Base-by-base conservation (phyloP, 2,888 invertebrate genomes). In the Caenorhabditis zanzibari region DNA sequence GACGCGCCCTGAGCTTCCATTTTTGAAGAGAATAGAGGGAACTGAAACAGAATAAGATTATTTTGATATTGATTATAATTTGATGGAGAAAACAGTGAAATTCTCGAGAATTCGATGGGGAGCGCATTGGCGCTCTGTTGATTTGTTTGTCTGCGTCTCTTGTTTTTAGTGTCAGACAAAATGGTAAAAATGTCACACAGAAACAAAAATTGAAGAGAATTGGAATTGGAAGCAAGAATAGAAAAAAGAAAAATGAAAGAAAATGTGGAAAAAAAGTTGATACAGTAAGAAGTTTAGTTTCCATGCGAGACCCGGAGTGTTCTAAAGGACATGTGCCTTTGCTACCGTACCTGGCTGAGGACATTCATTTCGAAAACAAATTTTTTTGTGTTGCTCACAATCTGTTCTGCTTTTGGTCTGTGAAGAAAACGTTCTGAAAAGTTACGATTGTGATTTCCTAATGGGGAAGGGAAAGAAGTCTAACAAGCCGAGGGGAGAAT, bases 1-100 rank as follows among this genome's bases (percentile, higher is more conserved):
- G 80, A 66, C 10, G 61, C 72, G 49, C 52, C 56, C 52, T 66
- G 72, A 9, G 66, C 66, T 44, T 80, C 80, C 73, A 80, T 80
- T 28, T 22, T 73, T 12, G 26, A 16, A 5, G 28, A 26, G 32
- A 47, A 26, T 66, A 47, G 44, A 32, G 64, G 10, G 6, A 44
- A 64, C 68, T 76, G 61, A 76, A 68, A 76, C 2, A 54, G 14
- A 44, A 44, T 16, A 44, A 44, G 6, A 52, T 22, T 7, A 52
- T 22, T 24, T 9, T 19, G 12, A n/a, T 22, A 10, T 22, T 19
- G 24, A 14, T 12, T 12, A 28, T 10, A 16, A 44, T 24, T 41
- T 44, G 16, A 6, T 28, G 63, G n/a, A 35, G 38, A 22, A 54
- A 52, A n/a, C n/a, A 58, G 41, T 63, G 24, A 49, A 49, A 71